These are phyloP conservation scores for Ceramica pisi DNA, from an alignment of 2,888 invertebrate genomes.

Conservation along the genomic window DNA sequence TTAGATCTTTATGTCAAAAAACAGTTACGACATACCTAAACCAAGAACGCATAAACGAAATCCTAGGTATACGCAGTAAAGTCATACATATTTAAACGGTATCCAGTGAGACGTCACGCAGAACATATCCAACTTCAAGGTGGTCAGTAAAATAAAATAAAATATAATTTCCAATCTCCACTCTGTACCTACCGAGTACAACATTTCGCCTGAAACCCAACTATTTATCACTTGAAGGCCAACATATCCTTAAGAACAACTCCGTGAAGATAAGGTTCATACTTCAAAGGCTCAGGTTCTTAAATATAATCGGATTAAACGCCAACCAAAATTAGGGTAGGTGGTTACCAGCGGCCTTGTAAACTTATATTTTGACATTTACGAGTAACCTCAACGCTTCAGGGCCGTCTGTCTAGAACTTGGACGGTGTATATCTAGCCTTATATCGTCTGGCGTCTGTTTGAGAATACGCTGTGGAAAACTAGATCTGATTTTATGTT, in stretches of 20 bases:
- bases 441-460: constrained; percentile 18
- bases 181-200: constrained; percentile 22
- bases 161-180: constrained; percentile 16
- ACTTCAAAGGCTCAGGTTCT: constrained; percentile 71
- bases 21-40: too few relatives aligned
- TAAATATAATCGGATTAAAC: constrained; percentile 76
- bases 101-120: not conserved
- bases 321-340: constrained; percentile 73
- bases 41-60: too few relatives aligned
- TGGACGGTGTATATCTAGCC: constrained; percentile 31
- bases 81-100: not conserved
- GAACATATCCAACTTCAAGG: not conserved
- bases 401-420: constrained; percentile 35
- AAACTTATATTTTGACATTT: constrained; percentile 76
- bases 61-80: too few relatives aligned
- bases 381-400: constrained; percentile 64
- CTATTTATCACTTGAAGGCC: constrained; percentile 37
- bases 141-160: constrained; percentile 10
- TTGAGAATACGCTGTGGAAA: constrained; percentile 30
- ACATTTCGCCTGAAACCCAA: constrained; percentile 40
- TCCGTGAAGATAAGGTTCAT: constrained; percentile 48
- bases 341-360: constrained; percentile 70
- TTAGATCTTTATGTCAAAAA: too few relatives aligned
- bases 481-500: constrained; percentile 21
- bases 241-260: constrained; percentile 40